Evolutionary conservation across 2,888 invertebrate genomes (phyloP).

Genomic region (Rhagonycha fulva): DNA sequence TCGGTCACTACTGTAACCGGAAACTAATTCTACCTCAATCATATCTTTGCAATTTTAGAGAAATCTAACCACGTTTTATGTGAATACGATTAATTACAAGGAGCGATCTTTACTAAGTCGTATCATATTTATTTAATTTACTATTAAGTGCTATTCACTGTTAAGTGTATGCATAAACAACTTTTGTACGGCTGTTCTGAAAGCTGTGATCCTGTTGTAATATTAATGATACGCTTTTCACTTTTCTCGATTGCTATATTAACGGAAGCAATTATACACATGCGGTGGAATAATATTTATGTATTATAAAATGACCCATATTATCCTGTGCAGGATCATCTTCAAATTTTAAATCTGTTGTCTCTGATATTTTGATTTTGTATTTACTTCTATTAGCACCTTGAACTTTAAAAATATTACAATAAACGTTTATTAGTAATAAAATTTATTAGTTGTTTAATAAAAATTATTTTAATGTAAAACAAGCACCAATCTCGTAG

Average conservation of each 20-base stretch:
- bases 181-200: background rate
- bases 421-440: background rate
- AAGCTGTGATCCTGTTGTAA: background rate
- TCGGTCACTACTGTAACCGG: slow-evolving; percentile 17
- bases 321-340: background rate
- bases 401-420: background rate
- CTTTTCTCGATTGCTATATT: background rate
- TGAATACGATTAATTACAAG: slow-evolving; percentile 8
- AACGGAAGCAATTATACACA: slow-evolving; percentile 9
- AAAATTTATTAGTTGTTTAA: background rate
- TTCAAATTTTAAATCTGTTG: background rate
- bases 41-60: slow-evolving; percentile 11
- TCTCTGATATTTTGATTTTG: background rate
- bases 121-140: slow-evolving; percentile 8
- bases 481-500: background rate
- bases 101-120: slow-evolving; percentile 2
- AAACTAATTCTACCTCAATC: slow-evolving; percentile 6
- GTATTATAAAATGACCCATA: background rate
- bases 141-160: background rate
- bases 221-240: slow-evolving; percentile 6
- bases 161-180: background rate
- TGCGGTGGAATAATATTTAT: background rate
- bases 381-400: background rate
- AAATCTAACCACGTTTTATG: slow-evolving; percentile 5
- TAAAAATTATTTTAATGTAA: background rate